These are phyloP conservation scores for Hippopotamus amphibius DNA, from an alignment of 2,113 vertebrate genomes.

Conservation along the genomic window DNA sequence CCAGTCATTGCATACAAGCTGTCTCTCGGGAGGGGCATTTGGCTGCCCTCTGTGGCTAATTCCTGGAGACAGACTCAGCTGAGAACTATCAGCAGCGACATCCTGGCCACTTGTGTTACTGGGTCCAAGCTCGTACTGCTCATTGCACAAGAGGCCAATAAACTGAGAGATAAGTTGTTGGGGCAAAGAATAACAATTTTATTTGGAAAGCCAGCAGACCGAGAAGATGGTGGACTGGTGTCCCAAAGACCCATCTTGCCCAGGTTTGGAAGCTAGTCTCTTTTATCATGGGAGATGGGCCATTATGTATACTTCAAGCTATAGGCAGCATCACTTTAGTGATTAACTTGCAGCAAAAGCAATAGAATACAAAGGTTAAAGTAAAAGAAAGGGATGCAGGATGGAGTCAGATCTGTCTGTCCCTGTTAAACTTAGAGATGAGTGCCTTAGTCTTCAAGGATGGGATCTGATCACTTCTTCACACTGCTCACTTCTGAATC, in stretches of 20 bases:
- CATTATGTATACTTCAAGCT: not conserved
- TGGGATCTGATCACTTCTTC: not conserved
- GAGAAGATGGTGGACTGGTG: not conserved
- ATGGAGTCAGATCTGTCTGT: not conserved
- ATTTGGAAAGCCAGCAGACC: not conserved
- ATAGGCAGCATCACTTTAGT: not conserved
- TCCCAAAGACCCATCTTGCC: not conserved
- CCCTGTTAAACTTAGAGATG: not conserved
- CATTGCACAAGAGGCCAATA: not conserved
- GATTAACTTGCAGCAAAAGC: not conserved
- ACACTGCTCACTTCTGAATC: not conserved
- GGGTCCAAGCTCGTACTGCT: not conserved
- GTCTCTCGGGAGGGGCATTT: not conserved
- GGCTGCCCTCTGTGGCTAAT: not conserved
- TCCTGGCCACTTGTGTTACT: not conserved
- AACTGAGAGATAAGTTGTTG: not conserved
- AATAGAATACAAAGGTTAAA: not conserved
- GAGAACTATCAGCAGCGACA: not conserved
- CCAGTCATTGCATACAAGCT: not conserved
- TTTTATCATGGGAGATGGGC: not conserved
- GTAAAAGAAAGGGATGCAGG: not conserved
- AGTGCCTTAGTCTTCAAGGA: not conserved
- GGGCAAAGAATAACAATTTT: not conserved
- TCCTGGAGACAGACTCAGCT: not conserved
- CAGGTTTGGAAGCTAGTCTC: not conserved